phyloP scores from a whole-genome alignment of 2,888 invertebrate genomes.

The Epirrhoe tristata region DNA sequence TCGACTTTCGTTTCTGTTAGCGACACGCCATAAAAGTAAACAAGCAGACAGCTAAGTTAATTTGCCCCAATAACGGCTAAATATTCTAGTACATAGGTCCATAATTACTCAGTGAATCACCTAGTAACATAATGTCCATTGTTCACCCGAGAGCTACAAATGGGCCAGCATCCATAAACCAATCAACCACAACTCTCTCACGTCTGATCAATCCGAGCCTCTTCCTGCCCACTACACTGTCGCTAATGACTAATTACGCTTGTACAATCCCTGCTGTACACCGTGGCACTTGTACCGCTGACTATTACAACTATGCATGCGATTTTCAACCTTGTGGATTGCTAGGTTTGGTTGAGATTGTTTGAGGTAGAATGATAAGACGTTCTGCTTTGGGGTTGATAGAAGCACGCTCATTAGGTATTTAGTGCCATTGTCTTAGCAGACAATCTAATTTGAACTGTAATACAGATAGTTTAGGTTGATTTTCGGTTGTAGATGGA shows the following conservation, averaged over 20 bases:
- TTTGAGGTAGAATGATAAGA: conserved; percentile 53
- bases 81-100: conserved; percentile 4
- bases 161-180: conserved; percentile 53
- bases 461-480: conserved; percentile 39
- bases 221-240: conserved; percentile 75
- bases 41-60: neutral
- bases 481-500: conserved; percentile 27
- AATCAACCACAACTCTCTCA: conserved; percentile 60
- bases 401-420: conserved; percentile 76
- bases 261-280: conserved; percentile 71
- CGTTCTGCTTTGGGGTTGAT: conserved; percentile 58
- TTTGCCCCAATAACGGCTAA: neutral
- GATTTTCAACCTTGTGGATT: conserved; percentile 52
- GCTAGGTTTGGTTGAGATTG: conserved; percentile 17
- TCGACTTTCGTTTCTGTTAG: too few relatives aligned
- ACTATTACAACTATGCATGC: conserved; percentile 38
- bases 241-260: conserved; percentile 82
- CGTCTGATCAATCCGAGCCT: conserved; percentile 73
- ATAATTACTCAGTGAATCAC: conserved; percentile 2
- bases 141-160: conserved; percentile 37
- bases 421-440: conserved; percentile 67
- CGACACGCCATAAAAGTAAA: too few relatives aligned
- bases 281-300: conserved; percentile 61
- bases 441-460: conserved; percentile 39
- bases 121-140: conserved; percentile 16